Evolutionary conservation across 2,113 vertebrate species (phyloP).

Genomic region (Hydropotes inermis): DNA sequence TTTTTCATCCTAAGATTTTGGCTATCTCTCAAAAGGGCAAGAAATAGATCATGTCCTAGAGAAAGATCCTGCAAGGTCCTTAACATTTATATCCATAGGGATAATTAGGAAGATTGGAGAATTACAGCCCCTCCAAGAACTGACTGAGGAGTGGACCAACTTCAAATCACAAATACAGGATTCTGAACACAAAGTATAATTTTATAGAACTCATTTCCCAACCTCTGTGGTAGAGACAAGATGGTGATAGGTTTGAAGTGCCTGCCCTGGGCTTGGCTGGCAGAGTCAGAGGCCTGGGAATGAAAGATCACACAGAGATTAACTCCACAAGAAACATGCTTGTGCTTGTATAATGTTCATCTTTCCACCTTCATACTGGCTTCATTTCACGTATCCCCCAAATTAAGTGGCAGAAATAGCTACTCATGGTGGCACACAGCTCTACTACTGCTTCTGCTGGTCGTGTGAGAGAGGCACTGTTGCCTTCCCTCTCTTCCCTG

Average conservation of each 20-base stretch:
- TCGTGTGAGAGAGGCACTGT: not conserved
- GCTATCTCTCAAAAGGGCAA: not conserved
- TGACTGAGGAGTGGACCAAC: not conserved
- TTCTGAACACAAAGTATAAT: conserved; percentile 14
- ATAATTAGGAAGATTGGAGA: conserved; percentile 31
- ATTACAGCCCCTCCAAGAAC: not conserved
- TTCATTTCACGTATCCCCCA: not conserved
- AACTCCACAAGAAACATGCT: not conserved
- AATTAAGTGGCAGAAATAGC: not conserved
- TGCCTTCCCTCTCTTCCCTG: not conserved
- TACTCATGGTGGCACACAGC: not conserved
- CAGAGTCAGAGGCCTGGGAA: not conserved
- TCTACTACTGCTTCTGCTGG: not conserved
- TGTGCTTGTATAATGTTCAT: not conserved
- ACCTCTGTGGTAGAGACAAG: not conserved
- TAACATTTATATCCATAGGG: not conserved
- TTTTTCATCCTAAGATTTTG: conserved; percentile 40
- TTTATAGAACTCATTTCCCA: not conserved
- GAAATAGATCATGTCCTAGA: not conserved
- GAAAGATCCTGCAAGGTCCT: not conserved
- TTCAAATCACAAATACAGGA: conserved; percentile 14
- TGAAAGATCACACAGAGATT: conserved; percentile 18
- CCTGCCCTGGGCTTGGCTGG: not conserved
- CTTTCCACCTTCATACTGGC: not conserved
- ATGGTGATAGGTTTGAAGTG: not conserved